Evolutionary conservation across 2,797 vertebrate genomes (phyloP).

Genomic region (Pristis pectinata): DNA sequence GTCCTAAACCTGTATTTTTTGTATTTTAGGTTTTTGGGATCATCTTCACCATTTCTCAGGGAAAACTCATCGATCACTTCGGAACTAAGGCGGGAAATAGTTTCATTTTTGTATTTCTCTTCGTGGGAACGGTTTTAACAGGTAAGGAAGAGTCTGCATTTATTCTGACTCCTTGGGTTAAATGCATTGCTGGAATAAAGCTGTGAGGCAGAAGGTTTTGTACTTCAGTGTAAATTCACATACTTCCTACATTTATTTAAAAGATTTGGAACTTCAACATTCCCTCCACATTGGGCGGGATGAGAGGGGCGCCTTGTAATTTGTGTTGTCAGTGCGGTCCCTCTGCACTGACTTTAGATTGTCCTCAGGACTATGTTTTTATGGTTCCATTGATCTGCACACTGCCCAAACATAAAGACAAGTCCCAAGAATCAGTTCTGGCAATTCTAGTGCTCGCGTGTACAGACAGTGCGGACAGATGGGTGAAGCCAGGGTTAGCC

Average conservation of each 20-base stretch:
- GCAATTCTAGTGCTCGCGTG: no score
- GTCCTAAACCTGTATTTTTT: background rate
- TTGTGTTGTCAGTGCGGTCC: no score
- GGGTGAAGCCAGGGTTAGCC: no score
- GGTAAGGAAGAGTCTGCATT: constrained; percentile 53
- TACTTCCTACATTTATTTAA: background rate
- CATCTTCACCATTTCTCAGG: constrained; percentile 84
- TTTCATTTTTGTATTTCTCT: constrained; percentile 75
- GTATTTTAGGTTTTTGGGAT: constrained; percentile 80
- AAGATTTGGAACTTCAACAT: background rate
- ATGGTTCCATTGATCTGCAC: no score
- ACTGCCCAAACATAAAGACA: no score
- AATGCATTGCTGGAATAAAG: background rate
- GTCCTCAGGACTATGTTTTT: no score
- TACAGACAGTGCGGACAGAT: no score
- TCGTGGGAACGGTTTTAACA: constrained; percentile 72
- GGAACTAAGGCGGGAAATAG: constrained; percentile 74
- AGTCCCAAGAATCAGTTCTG: no score
- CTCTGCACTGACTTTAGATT: no score
- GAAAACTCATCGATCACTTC: constrained; percentile 77
- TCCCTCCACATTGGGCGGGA: no score
- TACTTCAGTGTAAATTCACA: background rate
- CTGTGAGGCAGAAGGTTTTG: background rate
- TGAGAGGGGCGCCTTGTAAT: no score
- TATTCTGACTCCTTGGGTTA: background rate